Evolutionary conservation across 2,888 invertebrate genomes (phyloP).

Genomic region (Horisme vitalbata): DNA sequence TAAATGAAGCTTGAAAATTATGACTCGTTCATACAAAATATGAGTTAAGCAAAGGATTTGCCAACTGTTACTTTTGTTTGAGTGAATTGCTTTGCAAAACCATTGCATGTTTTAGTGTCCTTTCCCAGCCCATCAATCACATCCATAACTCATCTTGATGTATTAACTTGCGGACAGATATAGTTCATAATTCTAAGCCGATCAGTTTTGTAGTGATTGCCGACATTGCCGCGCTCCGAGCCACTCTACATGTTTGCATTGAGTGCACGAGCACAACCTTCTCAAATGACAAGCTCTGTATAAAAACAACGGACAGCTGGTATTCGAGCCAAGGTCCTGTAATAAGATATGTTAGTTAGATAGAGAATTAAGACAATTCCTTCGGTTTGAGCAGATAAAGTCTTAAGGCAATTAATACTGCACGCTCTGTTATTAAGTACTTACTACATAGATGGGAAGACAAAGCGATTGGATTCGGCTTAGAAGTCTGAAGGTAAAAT

Average conservation of each 20-base stretch:
- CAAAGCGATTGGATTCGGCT: conserved; percentile 15
- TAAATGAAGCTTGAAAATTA: too few species aligned
- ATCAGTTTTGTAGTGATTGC: conserved; percentile 46
- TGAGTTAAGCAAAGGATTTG: conserved; percentile 2
- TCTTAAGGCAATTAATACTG: conserved; percentile 51
- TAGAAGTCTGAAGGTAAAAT: conserved; percentile 20
- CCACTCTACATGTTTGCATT: conserved; percentile 74
- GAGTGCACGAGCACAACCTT: conserved; percentile 75
- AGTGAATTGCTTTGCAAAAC: neutral
- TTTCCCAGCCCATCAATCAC: conserved; percentile 5
- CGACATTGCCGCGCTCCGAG: conserved; percentile 38
- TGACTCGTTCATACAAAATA: too few species aligned
- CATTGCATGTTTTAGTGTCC: neutral
- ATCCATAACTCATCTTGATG: neutral
- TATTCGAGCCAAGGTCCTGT: conserved; percentile 80
- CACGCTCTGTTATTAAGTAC: conserved; percentile 34
- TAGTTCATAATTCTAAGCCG: conserved; percentile 40
- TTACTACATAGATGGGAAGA: conserved; percentile 17
- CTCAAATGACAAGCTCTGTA: conserved; percentile 76
- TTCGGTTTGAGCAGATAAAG: conserved; percentile 54
- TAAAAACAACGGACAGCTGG: conserved; percentile 78
- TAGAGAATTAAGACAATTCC: conserved; percentile 72
- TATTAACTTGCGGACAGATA: conserved; percentile 5
- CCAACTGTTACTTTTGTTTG: conserved; percentile 3
- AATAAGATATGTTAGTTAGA: conserved; percentile 76